These are phyloP conservation scores for Andrena camellia DNA, from an alignment of 2,888 invertebrate genomes.

Conservation along the genomic window DNA sequence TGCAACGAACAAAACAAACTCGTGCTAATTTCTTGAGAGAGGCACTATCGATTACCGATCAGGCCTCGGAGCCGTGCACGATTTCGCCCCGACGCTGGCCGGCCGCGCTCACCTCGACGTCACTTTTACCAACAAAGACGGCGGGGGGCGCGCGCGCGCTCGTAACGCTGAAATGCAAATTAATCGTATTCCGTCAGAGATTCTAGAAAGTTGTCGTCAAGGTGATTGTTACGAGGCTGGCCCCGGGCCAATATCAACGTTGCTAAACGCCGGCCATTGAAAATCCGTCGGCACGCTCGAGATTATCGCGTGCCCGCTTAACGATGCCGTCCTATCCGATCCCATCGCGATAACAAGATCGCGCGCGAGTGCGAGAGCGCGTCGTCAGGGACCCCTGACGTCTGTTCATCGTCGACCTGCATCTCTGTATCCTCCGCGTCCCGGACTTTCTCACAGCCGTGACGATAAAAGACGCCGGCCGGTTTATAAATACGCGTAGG, in stretches of 20 bases:
- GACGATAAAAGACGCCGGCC: slow-evolving; percentile 4
- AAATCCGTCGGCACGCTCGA: slow-evolving; percentile 26
- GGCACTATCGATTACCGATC: slow-evolving; percentile 56
- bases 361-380: not conserved
- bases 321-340: slow-evolving; percentile 23
- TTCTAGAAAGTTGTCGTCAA: slow-evolving; percentile 72
- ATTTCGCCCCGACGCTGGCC: slow-evolving; percentile 16
- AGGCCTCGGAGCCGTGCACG: slow-evolving; percentile 18
- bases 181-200: slow-evolving; percentile 55
- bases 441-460: slow-evolving; percentile 9
- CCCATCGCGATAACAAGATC: slow-evolving; percentile 18
- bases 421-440: not conserved
- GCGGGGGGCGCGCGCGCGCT: not conserved
- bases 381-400: not conserved
- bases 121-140: slow-evolving; percentile 44
- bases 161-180: slow-evolving; percentile 57
- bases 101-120: slow-evolving; percentile 14
- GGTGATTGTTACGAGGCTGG: slow-evolving; percentile 69
- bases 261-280: slow-evolving; percentile 35
- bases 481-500: slow-evolving; percentile 18
- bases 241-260: slow-evolving; percentile 59
- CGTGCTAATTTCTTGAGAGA: slow-evolving; percentile 54
- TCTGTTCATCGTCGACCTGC: slow-evolving; percentile 4
- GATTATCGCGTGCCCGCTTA: slow-evolving; percentile 23
- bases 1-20: slow-evolving; percentile 26